Evolutionary conservation across 1,140 invertebrate genomes (phyloP), one percentile per base, ranked within the genome.

Genomic region (Neodiprion fabricii): DNA sequence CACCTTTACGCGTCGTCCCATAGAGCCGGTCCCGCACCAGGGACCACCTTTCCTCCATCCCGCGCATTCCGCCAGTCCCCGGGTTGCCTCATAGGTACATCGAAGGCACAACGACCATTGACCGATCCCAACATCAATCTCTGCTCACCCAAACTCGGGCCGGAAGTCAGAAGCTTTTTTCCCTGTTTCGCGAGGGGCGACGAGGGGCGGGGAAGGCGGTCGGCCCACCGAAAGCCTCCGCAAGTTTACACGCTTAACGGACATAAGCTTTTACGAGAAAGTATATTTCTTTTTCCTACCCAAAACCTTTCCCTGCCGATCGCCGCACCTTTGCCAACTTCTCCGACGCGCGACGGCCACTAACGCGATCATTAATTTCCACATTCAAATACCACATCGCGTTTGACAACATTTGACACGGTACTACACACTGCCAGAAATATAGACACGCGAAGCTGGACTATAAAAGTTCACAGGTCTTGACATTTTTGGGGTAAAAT

Each of bases 71-170:
- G 9, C 53, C n/a, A 61, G 11, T 8, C 4, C 53, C 11, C 53
- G 53, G 53, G 28, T 40, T 40, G 28, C 28, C 28, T 40, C 28
- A 40, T 40, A 61, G 53, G 53, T 61, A 61, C 53, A 61, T 17
- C 53, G 53, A 61, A 61, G 28, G 53, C 53, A 61, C 53, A 61
- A 61, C 53, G 53, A 61, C 53, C 53, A 61, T 61, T 61, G 53
- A 61, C 53, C 53, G 53, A 61, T 61, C 53, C 53, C 53, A 61
- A 61, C 53, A 61, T 61, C 53, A 61, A 61, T 61, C 53, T 61
- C 53, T 61, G 53, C 53, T 5, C 53, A 9, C 53, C 53, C 53
- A 61, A 61, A 61, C 11, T 61, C 53, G 53, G 53, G 53, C 28
- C 11, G 53, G 53, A 61, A 61, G 53, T 61, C 53, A 61, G n/a